A percentile compares a stretch with the other conserved stretches of the same genome.
Conservation (phyloP, 2,113 vertebrate species). For the Nesogale talazaci region DNA sequence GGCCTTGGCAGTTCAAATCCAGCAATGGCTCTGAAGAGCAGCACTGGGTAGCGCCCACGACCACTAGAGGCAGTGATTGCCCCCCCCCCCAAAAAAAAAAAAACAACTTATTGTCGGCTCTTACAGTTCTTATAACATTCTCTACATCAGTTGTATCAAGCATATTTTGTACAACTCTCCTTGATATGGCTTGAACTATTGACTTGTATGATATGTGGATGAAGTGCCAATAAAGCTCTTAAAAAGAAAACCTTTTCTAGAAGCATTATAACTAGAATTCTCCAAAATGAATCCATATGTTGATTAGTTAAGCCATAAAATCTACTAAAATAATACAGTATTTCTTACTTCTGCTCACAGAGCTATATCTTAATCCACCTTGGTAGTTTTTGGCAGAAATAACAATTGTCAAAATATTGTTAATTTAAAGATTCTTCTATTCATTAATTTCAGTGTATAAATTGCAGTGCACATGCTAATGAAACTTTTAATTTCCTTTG, state of each 20-base stretch:
- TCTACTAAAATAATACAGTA: conserved; percentile 19
- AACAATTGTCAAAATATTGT: conserved; percentile 64
- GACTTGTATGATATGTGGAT: too few species aligned
- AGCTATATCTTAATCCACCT: conserved; percentile 31
- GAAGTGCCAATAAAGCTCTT: too few species aligned
- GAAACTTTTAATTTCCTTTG: conserved; percentile 37
- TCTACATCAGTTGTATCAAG: too few species aligned
- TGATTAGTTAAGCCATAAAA: conserved; percentile 30
- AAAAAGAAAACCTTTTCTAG: not conserved
- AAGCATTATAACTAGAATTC: not conserved
- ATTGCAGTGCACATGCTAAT: conserved; percentile 40
- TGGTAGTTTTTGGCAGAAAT: conserved; percentile 44
- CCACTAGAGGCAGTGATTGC: too few species aligned
- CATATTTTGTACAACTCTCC: too few species aligned
- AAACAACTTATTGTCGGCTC: too few species aligned
- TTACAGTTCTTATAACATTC: too few species aligned
- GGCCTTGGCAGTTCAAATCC: too few species aligned
- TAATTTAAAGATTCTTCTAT: conserved; percentile 26
- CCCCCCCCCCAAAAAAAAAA: too few species aligned
- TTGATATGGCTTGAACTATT: too few species aligned
- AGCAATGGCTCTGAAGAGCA: too few species aligned
- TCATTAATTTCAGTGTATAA: conserved; percentile 49
- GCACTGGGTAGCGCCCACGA: too few species aligned
- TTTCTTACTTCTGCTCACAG: conserved; percentile 49
- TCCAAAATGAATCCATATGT: not conserved